A percentile compares a stretch with the other conserved stretches of the same genome.
Conservation (phyloP, 2,113 vertebrate genomes). For the Rousettus leschenaultii region DNA sequence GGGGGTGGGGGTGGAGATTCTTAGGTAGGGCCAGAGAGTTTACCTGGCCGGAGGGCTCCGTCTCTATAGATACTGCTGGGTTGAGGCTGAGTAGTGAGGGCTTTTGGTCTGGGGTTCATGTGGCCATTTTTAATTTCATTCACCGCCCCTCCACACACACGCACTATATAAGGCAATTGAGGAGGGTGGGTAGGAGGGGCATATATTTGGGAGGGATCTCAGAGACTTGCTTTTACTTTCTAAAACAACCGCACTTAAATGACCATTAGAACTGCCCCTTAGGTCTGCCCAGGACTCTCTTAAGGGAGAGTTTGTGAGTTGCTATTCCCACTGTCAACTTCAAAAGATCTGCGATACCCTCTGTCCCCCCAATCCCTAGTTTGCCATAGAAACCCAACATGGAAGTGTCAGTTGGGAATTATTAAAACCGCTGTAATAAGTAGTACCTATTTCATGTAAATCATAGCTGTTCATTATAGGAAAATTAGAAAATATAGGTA, state of each 20-base stretch:
- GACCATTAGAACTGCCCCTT: background rate
- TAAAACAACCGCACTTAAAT: background rate
- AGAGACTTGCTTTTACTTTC: background rate
- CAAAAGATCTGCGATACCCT: background rate
- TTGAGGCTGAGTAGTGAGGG: background rate
- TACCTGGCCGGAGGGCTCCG: background rate
- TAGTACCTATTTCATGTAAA: background rate
- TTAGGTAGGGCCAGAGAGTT: background rate
- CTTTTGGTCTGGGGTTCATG: background rate
- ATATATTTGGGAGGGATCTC: background rate
- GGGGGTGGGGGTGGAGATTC: accelerated
- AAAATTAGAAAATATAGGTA: background rate
- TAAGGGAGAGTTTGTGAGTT: background rate
- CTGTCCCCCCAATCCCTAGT: background rate
- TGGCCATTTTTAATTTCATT: background rate
- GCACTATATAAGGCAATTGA: background rate
- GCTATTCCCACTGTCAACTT: background rate
- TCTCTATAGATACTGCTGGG: background rate
- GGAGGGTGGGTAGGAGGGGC: background rate
- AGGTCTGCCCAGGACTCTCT: background rate
- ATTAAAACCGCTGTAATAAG: background rate
- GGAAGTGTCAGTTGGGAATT: background rate
- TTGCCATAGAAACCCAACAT: background rate
- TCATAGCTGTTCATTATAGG: background rate
- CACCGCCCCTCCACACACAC: no score